Evolutionary conservation across 2,888 invertebrate species (phyloP).

Genomic region (Galerucella calmariensis): DNA sequence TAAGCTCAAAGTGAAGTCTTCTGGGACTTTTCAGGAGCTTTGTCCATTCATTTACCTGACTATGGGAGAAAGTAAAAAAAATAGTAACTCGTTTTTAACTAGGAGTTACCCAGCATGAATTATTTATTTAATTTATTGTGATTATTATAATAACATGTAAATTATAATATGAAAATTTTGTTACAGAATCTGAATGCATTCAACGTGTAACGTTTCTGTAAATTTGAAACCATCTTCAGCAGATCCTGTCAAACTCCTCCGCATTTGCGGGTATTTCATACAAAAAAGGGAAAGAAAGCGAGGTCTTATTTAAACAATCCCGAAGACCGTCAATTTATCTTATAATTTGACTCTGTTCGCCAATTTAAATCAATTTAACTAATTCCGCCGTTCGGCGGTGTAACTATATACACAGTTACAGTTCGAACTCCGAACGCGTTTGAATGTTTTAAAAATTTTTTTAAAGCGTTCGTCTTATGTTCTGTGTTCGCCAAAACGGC

Average conservation of each 20-base stretch:
- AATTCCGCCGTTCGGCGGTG: constrained; percentile 54
- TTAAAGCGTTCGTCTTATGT: constrained; percentile 13
- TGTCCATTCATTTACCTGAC: too few relatives aligned
- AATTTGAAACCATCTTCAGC: constrained; percentile 53
- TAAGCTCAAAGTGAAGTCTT: too few relatives aligned
- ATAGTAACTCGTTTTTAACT: too few relatives aligned
- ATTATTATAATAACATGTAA: constrained; percentile 6
- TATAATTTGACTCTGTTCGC: constrained; percentile 41
- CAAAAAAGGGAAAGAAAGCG: constrained; percentile 62
- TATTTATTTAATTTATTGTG: constrained; percentile 4
- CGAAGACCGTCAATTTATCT: constrained; percentile 13
- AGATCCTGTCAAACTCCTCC: constrained; percentile 53
- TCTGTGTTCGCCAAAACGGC: constrained; percentile 62
- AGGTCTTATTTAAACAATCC: constrained; percentile 49
- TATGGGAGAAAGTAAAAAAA: too few relatives aligned
- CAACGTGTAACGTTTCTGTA: constrained; percentile 41
- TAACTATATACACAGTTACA: constrained; percentile 50
- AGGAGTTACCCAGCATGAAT: too few relatives aligned
- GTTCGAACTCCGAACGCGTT: constrained; percentile 27
- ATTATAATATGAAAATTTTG: constrained; percentile 37
- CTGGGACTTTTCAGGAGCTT: too few relatives aligned
- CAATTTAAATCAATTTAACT: constrained; percentile 61
- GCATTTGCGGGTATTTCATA: constrained; percentile 59
- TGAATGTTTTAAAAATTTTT: constrained; percentile 28
- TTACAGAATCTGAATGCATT: constrained; percentile 60